Evolutionary conservation across 2,797 vertebrate species (phyloP), one percentile per base, ranked within the genome.

Genomic region (Betta splendens): DNA sequence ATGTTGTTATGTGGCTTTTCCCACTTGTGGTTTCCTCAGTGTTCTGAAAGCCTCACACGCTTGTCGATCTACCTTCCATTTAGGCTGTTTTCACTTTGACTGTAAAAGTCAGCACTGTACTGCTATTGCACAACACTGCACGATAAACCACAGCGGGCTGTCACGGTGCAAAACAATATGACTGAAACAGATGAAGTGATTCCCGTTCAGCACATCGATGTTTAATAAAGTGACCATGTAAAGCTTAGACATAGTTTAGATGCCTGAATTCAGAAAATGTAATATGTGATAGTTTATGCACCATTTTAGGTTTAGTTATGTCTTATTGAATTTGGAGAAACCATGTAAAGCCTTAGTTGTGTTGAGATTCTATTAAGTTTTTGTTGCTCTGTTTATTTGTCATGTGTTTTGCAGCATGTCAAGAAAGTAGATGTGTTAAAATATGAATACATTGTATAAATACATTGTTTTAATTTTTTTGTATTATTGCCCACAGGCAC

Each of bases 401-500:
- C n/a, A n/a, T n/a, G n/a, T n/a, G n/a, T n/a, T n/a, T n/a, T n/a
- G 31, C 15, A 8, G 12, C 29, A 12, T 12, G 12, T 25, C 15
- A 16, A 44, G 44, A 23, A 38, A 9, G 54, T 4, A 9, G 9
- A 3, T 40, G 6, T 36, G 3, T 17, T 3, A 8, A 35, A 5
- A 31, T 29, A 8, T 42, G 21, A 5, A 9, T 0, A 4, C 16
- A 12, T 40, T 63, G 43, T 44, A 20, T 31, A 4, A 4, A n/a
- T n/a, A n/a, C n/a, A n/a, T n/a, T n/a, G n/a, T n/a, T n/a, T n/a
- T n/a, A n/a, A n/a, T n/a, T n/a, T n/a, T n/a, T n/a, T n/a, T n/a
- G n/a, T n/a, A n/a, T n/a, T n/a, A 5, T 68, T 64, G 29, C 25
- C 76, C 26, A 15, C 79, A 94, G 92, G 87, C 57, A 66, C 72